These are phyloP conservation scores for Gobiocypris rarus DNA, from an alignment of 2,113 vertebrate species.

Conservation along the genomic window DNA sequence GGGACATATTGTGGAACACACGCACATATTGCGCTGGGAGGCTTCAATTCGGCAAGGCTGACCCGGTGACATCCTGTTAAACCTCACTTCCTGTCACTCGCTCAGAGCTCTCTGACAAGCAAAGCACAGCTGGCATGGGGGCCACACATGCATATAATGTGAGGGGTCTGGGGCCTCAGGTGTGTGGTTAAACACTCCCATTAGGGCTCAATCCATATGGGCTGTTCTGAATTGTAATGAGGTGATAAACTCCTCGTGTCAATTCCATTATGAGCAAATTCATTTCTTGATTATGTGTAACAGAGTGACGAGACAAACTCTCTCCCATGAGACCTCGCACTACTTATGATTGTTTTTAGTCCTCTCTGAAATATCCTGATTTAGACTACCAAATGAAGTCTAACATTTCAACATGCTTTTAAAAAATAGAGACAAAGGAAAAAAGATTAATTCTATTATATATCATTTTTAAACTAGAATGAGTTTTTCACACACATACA, in stretches of 20 bases:
- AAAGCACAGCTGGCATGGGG: conserved; percentile 70
- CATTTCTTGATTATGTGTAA: conserved; percentile 56
- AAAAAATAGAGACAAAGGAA: neutral
- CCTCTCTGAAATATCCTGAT: neutral
- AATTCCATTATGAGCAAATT: conserved; percentile 57
- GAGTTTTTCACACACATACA: neutral
- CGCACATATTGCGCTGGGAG: conserved; percentile 71
- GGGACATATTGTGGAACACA: conserved; percentile 76
- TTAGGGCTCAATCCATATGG: conserved; percentile 54
- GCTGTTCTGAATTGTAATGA: conserved; percentile 55
- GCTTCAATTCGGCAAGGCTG: conserved; percentile 76
- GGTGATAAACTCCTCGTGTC: conserved; percentile 59
- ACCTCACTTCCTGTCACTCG: conserved; percentile 61
- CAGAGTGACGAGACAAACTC: conserved; percentile 41
- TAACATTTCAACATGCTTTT: neutral
- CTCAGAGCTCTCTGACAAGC: conserved; percentile 72
- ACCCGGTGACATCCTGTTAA: conserved; percentile 65
- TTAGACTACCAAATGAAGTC: neutral
- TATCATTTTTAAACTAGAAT: neutral
- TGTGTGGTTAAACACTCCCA: conserved; percentile 51
- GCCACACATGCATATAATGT: neutral
- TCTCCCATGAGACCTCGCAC: conserved; percentile 32
- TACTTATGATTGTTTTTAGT: conserved; percentile 35
- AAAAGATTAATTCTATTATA: neutral
- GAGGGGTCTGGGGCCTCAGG: conserved; percentile 51